These are phyloP conservation scores for Nephrotoma guestfalica DNA, from an alignment of 2,888 invertebrate genomes.

Conservation along the genomic window DNA sequence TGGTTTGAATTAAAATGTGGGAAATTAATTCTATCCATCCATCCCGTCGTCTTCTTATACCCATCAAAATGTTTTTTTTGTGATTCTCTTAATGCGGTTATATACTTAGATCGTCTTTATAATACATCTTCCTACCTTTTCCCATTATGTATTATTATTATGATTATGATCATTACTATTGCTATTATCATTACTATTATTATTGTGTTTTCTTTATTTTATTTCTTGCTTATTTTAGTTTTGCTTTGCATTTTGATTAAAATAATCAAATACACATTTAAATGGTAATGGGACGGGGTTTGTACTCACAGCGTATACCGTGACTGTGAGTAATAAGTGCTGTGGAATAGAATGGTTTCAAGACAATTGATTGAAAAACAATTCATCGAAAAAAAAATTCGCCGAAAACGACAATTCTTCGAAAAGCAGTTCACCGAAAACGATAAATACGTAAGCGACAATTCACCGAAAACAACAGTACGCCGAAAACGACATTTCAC, in stretches of 20 bases:
- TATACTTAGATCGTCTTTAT: neutral
- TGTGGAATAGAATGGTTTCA: too few relatives aligned
- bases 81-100: neutral
- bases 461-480: too few relatives aligned
- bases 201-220: neutral
- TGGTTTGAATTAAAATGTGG: neutral
- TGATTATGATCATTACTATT: neutral
- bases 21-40: neutral
- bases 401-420: too few relatives aligned
- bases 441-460: too few relatives aligned
- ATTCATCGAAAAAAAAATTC: too few relatives aligned
- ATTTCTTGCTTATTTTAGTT: neutral
- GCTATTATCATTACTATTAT: neutral
- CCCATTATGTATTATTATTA: neutral
- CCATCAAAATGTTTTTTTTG: neutral
- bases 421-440: too few relatives aligned
- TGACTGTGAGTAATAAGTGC: too few relatives aligned
- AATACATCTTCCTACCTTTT: neutral
- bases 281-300: neutral
- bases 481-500: too few relatives aligned
- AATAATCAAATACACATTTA: neutral
- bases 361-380: too few relatives aligned
- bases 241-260: neutral
- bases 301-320: too few relatives aligned
- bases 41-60: neutral